Base-by-base conservation (phyloP, 2,113 vertebrate species). In the Corythoichthys intestinalis region DNA sequence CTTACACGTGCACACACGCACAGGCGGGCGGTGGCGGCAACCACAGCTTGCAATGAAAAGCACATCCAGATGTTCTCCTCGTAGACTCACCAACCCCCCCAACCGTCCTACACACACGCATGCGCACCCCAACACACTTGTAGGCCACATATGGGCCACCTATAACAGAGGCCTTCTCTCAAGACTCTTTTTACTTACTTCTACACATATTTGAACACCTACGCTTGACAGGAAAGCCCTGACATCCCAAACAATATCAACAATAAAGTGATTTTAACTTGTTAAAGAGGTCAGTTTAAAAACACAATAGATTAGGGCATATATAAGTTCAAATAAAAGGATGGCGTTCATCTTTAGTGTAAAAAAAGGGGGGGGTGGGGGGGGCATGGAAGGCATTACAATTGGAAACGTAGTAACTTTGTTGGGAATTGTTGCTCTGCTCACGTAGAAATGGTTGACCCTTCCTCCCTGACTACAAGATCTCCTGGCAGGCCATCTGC, bases 41-140 rank as follows among this genome's bases (percentile, higher is more conserved):
- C 85, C 81, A 70, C 84, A 87, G 85, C 73, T 59, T 85, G 84
- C 82, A 80, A 83, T 75, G 83, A 85, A 89, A 90, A 91, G 87
- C 74, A 83, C 73, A 88, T 89, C 89, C 91, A 93, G 90, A 92
- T 92, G 91, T 92, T 86, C 80, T 88, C 79, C 71, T 79, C 74
- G 73, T 81, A 75, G 70, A 72, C 76, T 90, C 70, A 80, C 82
- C 77, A 83, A 76, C 85, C 81, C 86, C 76, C 81, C 66, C 74
- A 64, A 1, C 85, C 70, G 73, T 65, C 75, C 56, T 62, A 67
- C 70, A 59, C 38, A 64, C 61, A 66, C 73, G 59, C 60, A 61
- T 70, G 56, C 66, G 57, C 35, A 50, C 56, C 72, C 54, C 66
- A 72, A 73, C 68, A 73, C 67, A 72, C 69, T 76, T 44, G 57